Percentiles rank a stretch among this genome's conserved stretches.
phyloP scores from a whole-genome alignment of 2,888 invertebrate species.

The Leptinotarsa juncta region DNA sequence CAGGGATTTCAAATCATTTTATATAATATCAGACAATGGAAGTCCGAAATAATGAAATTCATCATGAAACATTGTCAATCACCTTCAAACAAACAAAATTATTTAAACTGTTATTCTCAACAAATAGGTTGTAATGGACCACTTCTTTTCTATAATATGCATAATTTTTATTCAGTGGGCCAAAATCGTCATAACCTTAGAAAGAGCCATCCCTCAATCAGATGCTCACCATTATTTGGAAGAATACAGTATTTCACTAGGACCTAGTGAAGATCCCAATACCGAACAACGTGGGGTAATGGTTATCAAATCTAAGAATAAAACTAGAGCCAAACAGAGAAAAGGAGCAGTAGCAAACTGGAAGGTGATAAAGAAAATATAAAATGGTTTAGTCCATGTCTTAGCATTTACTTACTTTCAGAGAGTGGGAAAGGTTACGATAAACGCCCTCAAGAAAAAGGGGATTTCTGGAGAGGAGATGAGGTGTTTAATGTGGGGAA shows the following conservation, averaged over 20 bases:
- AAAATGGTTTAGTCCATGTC: background rate
- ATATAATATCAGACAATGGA: too few species aligned
- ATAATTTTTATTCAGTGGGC: slow-evolving; percentile 81
- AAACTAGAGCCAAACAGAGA: slow-evolving; percentile 94
- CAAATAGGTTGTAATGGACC: background rate
- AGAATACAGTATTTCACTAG: slow-evolving; percentile 94
- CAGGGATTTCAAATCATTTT: too few species aligned
- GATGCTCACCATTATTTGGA: slow-evolving; percentile 92
- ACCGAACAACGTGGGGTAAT: slow-evolving; percentile 93
- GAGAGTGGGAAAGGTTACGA: slow-evolving; percentile 90
- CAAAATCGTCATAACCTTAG: slow-evolving; percentile 96
- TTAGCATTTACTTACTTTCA: slow-evolving; percentile 57
- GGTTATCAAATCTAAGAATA: slow-evolving; percentile 97
- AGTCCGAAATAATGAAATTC: too few species aligned
- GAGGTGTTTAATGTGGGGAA: slow-evolving; percentile 90
- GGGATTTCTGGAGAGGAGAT: slow-evolving; percentile 89
- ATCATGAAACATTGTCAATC: too few species aligned
- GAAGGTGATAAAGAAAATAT: slow-evolving; percentile 77
- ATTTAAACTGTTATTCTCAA: too few species aligned
- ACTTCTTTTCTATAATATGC: background rate
- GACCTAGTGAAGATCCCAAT: slow-evolving; percentile 83
- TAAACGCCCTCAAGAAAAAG: slow-evolving; percentile 83
- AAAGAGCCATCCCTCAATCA: slow-evolving; percentile 90
- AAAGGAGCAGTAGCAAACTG: slow-evolving; percentile 97
- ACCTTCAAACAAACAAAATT: too few species aligned